Base-by-base conservation (phyloP, 1,140 invertebrate species). In the Maniola jurtina region DNA sequence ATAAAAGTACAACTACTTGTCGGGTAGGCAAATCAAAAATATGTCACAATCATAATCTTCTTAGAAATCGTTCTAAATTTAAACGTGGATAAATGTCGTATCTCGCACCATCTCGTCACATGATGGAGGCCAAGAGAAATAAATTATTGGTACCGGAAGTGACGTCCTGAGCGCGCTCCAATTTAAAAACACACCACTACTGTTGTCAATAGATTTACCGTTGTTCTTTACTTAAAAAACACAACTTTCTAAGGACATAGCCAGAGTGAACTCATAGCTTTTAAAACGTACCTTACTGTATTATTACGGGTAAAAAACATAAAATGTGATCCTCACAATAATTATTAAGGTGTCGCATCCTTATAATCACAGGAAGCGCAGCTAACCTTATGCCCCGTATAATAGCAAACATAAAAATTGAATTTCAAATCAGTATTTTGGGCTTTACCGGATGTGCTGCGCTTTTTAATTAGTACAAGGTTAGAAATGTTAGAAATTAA, bases 91-190 rank as follows among this genome's bases (percentile, higher is more conserved):
- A 83, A 86, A 88, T 86, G 83, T 85, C 81, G 79, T 83, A 84
- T 86, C 81, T 57, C 77, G 76, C 79, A 77, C 83, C 77, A 84
- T 83, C 83, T 80, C 81, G 77, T 78, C 85, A 84, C 72, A 79
- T 74, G 81, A 81, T 77, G 76, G 86, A 83, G 86, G 79, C 79
- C 80, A 79, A 79, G 81, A 84, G 76, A 85, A 83, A 88, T 88
- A 86, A 88, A 84, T 89, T 87, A 90, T 88, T 84, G 80, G 76
- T 76, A 87, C 84, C 85, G 88, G 88, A 90, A 90, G 81, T 90
- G 88, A 87, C 86, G 88, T 88, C 80, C 70, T 80, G 62, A 70
- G 68, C 81, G 75, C 70, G 85, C 76, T 85, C 85, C 81, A 81
- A 84, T 86, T 90, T 88, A 84, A 86, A 54, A 84, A 89, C 79